Conservation (phyloP, 2,797 vertebrate genomes). For the Carapus acus region DNA sequence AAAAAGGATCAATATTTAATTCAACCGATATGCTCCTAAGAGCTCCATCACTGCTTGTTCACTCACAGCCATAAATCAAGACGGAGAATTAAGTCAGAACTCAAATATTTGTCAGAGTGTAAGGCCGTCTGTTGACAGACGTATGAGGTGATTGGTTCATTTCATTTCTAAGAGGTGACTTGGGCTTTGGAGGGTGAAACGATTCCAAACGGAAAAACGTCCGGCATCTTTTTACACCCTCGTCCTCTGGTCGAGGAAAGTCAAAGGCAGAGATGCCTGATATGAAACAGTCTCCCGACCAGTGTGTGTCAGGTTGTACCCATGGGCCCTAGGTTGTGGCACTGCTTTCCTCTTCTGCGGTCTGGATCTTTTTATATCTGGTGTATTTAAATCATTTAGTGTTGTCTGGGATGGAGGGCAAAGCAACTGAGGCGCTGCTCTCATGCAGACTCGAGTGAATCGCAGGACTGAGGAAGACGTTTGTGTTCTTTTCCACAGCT, state of each 20-base stretch:
- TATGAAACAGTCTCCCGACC: slow-evolving; percentile 24
- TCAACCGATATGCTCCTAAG: slow-evolving; percentile 38
- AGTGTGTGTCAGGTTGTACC: slow-evolving; percentile 31
- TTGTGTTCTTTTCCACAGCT: slow-evolving; percentile 14
- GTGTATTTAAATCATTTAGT: slow-evolving; percentile 67
- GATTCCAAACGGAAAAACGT: slow-evolving; percentile 6
- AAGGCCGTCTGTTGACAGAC: not conserved
- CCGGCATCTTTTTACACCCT: not conserved
- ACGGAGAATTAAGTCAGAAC: slow-evolving; percentile 1
- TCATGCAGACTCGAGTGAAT: slow-evolving; percentile 34
- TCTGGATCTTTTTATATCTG: slow-evolving; percentile 62
- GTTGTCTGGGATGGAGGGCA: slow-evolving; percentile 40
- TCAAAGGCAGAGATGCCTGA: slow-evolving; percentile 22
- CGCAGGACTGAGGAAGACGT: slow-evolving; percentile 42
- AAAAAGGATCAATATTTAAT: slow-evolving; percentile 58
- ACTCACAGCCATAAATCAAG: slow-evolving; percentile 21
- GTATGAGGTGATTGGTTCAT: not conserved
- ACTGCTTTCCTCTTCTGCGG: slow-evolving; percentile 35
- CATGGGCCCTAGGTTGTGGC: slow-evolving; percentile 44
- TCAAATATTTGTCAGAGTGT: no score
- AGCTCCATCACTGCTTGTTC: slow-evolving; percentile 23
- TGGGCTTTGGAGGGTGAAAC: not conserved
- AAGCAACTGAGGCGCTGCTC: slow-evolving; percentile 48
- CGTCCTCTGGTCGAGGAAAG: slow-evolving; percentile 5
- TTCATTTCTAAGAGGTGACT: not conserved